Evolutionary conservation across 1,140 invertebrate genomes (phyloP).

Genomic region (Megalopta genalis): DNA sequence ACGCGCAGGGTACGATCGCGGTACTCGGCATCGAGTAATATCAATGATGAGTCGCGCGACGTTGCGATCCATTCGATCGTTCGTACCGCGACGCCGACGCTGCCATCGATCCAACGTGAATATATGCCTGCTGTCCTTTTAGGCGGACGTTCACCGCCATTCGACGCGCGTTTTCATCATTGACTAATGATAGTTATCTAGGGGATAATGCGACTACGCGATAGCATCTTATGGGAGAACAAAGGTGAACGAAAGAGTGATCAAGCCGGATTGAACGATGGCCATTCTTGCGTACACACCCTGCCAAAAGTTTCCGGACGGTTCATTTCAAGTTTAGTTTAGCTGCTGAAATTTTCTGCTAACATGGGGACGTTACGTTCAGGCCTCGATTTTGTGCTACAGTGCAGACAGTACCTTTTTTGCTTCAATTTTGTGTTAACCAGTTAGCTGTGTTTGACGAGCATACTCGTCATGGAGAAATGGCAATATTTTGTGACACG

Average conservation of each 20-base stretch:
- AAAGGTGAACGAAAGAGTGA: constrained; percentile 13
- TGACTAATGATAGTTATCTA: constrained; percentile 38
- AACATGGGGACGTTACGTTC: too few relatives aligned
- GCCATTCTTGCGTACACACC: neutral
- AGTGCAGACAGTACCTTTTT: too few relatives aligned
- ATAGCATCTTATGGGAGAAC: constrained; percentile 13
- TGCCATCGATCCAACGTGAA: neutral
- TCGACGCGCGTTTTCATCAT: constrained; percentile 17
- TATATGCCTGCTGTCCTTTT: neutral
- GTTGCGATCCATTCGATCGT: neutral
- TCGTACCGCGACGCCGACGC: neutral
- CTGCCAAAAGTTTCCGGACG: neutral
- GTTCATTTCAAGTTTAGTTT: too few relatives aligned
- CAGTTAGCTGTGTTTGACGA: too few relatives aligned
- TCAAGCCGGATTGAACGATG: constrained; percentile 11
- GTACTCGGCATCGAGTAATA: constrained; percentile 27
- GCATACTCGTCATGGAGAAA: too few relatives aligned
- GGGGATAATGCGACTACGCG: constrained; percentile 9
- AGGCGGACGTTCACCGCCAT: neutral
- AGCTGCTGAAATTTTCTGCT: too few relatives aligned
- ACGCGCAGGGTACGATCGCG: neutral
- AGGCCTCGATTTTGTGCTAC: too few relatives aligned
- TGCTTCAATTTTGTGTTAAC: too few relatives aligned
- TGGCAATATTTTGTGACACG: too few relatives aligned
- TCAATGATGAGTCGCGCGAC: constrained; percentile 16